A percentile compares a stretch with the other conserved stretches of the same genome.
Conservation (phyloP, 2,888 invertebrate species). For the Bruchidius siliquastri region DNA sequence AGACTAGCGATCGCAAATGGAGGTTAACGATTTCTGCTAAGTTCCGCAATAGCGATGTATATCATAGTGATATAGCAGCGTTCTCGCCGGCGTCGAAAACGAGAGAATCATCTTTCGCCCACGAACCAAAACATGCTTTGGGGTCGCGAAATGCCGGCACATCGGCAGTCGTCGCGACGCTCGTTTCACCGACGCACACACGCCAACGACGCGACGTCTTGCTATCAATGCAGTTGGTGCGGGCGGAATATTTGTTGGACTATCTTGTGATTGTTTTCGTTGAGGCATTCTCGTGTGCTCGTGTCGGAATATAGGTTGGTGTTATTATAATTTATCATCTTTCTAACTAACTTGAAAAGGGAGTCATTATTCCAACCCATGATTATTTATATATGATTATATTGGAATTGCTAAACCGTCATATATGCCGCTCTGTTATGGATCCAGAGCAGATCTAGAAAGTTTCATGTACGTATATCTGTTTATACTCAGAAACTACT, state of each 20-base stretch:
- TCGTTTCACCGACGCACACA: background rate
- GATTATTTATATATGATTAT: no score
- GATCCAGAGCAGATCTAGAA: no score
- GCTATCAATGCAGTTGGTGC: background rate
- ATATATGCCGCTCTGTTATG: no score
- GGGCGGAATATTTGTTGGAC: background rate
- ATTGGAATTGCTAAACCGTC: no score
- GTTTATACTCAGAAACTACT: no score
- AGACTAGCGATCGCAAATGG: background rate
- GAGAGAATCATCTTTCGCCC: background rate
- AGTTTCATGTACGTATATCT: no score
- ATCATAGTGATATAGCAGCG: background rate
- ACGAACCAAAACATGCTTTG: background rate
- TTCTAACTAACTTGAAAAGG: no score
- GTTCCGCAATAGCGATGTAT: background rate
- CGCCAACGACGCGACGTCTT: background rate
- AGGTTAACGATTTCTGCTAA: background rate
- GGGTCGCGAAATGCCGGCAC: background rate
- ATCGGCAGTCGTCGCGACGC: constrained; percentile 18
- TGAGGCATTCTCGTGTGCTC: background rate
- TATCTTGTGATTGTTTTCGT: background rate
- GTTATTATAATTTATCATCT: background rate
- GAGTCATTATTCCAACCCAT: no score
- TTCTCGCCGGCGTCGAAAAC: background rate
- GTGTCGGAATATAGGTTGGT: background rate